Percentiles rank a stretch among this genome's conserved stretches.
Evolutionary conservation across 2,888 invertebrate genomes (phyloP).

Genomic region (Eretmocerus hayati): DNA sequence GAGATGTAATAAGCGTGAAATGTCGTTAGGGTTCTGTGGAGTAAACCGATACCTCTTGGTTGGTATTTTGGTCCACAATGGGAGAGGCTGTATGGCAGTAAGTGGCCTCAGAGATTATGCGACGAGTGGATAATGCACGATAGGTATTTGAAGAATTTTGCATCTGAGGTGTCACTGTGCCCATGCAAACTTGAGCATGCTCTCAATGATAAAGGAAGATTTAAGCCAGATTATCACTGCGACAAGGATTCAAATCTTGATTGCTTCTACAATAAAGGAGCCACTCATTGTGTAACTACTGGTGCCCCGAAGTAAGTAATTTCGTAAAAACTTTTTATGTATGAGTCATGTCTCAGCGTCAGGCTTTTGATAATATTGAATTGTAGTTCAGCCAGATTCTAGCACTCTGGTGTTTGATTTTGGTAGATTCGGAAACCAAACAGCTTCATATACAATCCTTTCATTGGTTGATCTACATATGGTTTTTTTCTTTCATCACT

Average conservation of each 20-base stretch:
- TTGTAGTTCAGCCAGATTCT: no score
- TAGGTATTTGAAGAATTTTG: conserved; percentile 75
- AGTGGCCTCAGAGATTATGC: conserved; percentile 80
- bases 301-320: conserved; percentile 76
- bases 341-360: no score
- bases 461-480: no score
- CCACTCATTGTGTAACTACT: conserved; percentile 86
- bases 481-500: no score
- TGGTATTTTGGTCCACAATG: conserved; percentile 92
- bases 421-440: neutral
- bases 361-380: no score
- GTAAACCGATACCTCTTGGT: conserved; percentile 80
- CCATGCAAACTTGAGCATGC: conserved; percentile 92
- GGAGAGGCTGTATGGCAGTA: conserved; percentile 69
- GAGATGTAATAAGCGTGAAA: no score
- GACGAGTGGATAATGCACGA: conserved; percentile 86
- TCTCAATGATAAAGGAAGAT: conserved; percentile 84
- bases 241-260: conserved; percentile 86
- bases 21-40: conserved; percentile 65
- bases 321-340: no score
- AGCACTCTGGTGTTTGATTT: neutral
- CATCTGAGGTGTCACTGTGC: conserved; percentile 75
- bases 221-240: conserved; percentile 82
- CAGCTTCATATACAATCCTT: no score
- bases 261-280: conserved; percentile 82